Evolutionary conservation across 2,113 vertebrate species (phyloP).

Genomic region (Semnornis frantzii): DNA sequence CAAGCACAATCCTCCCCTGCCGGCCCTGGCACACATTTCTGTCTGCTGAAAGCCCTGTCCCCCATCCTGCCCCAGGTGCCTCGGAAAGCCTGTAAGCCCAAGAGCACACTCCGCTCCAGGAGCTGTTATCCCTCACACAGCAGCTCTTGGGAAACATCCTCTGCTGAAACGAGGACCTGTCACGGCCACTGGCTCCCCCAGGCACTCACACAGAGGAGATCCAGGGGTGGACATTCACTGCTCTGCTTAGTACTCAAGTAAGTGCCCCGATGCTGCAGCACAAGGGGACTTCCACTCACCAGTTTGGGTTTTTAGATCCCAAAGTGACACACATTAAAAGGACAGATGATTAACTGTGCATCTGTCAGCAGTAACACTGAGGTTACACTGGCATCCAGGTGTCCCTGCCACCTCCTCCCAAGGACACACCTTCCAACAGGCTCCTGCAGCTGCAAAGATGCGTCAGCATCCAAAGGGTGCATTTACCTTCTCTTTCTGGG

Average conservation of each 20-base stretch:
- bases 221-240: not conserved
- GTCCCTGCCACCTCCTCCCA: not conserved
- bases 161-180: not conserved
- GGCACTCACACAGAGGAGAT: not conserved
- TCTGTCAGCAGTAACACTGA: constrained; percentile 11
- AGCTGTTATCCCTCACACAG: not conserved
- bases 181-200: not conserved
- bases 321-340: not conserved
- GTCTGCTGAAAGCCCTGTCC: not conserved
- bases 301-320: not conserved
- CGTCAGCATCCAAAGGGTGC: not conserved
- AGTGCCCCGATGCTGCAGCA: not conserved
- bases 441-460: not conserved
- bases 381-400: not conserved
- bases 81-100: not conserved
- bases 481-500: not conserved
- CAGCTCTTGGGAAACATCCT: not conserved
- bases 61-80: not conserved
- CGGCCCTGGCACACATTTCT: not conserved
- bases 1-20: not conserved
- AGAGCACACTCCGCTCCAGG: not conserved
- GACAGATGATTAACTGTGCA: not conserved
- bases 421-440: not conserved
- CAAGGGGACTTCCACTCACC: not conserved
- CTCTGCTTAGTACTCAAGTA: not conserved